Conservation (phyloP, 2,797 vertebrate genomes). For the Mionectes olivaceus region DNA sequence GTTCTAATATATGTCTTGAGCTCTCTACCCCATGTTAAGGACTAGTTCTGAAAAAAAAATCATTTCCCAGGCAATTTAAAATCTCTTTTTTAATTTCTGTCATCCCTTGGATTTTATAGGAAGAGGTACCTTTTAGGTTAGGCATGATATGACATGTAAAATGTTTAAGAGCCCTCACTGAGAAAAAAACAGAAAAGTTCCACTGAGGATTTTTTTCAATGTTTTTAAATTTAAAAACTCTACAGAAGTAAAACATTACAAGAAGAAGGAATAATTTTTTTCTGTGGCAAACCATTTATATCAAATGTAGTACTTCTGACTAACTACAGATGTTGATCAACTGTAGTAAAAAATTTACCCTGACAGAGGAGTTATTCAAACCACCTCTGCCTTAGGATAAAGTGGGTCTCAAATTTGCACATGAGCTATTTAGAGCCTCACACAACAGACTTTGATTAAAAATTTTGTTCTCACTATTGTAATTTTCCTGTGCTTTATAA, state of each 20-base stretch:
- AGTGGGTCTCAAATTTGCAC: neutral
- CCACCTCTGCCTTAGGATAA: neutral
- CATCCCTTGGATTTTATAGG: neutral
- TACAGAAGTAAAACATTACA: neutral
- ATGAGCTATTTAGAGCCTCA: neutral
- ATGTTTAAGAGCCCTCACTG: neutral
- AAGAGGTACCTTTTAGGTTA: neutral
- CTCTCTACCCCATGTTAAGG: neutral
- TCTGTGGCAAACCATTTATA: neutral
- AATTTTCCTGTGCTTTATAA: neutral
- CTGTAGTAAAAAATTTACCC: neutral
- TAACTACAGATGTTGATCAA: neutral
- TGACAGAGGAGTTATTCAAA: neutral
- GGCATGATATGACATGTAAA: neutral
- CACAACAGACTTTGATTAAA: neutral
- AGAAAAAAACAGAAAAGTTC: neutral
- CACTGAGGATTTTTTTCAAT: neutral
- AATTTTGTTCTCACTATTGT: neutral
- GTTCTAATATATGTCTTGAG: neutral
- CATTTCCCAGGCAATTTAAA: neutral
- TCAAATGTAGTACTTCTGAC: neutral
- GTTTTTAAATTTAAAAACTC: neutral
- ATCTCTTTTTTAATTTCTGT: neutral
- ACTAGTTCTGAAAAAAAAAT: neutral
- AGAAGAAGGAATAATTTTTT: neutral